Base-by-base conservation (phyloP, 2,797 vertebrate species). In the Aythya fuligula region DNA sequence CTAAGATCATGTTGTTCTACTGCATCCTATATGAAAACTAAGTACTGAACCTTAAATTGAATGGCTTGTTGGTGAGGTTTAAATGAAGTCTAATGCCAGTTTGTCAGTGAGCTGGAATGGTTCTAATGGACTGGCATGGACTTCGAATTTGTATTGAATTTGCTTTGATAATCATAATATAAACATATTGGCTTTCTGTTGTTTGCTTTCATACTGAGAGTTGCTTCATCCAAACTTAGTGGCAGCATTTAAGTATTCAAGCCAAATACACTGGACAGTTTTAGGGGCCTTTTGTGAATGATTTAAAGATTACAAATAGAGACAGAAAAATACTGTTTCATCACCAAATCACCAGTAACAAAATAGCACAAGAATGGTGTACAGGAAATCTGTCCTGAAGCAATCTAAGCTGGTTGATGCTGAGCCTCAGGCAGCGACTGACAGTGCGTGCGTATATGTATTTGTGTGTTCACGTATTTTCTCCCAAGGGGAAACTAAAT, bases 331-430 rank as follows among this genome's bases (percentile, higher is more conserved):
- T 54, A 71, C 13, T 81, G n/a, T 73, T 96, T 72, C 51, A 77
- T 84, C 47, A 79, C 43, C 56, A 79, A 83, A 45, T 69, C 19
- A 62, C 17, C 13, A 62, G 81, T 83, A 30, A 83, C 43, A 79
- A 89, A 51, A 89, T 6, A 71, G 28, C 0, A 0, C 61, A 43
- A 45, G 17, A 78, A 87, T 8, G 2, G 53, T 87, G 39, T 28
- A 36, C 19, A 61, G 41, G 84, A 93, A 93, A 93, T 97, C 92
- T 97, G n/a, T 94, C 90, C 92, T 80, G 89, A 74, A 96, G 76
- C 77, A 89, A 90, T 56, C 5, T 77, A 90, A 93, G 39, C 22
- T 89, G 73, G 47, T 60, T 96, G 47, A 77, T 75, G 87, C 36
- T 53, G 77, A 91, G 74, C 85, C 78, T 89, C 71, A 56, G 83